These are phyloP conservation scores for Trichoplusia ni DNA, from an alignment of 1,140 invertebrate genomes.

Conservation along the genomic window DNA sequence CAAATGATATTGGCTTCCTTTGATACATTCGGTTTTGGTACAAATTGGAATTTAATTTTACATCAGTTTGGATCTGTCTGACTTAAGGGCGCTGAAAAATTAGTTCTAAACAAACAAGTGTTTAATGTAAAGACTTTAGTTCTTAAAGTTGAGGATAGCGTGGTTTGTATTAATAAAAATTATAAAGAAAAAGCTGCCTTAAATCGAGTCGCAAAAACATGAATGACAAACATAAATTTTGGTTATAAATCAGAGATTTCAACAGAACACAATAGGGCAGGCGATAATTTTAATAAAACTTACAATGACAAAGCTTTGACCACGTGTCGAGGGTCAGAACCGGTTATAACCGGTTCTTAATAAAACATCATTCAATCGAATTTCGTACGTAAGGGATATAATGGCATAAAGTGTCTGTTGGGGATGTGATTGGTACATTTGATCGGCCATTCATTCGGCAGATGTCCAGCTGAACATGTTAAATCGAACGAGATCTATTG, in stretches of 20 bases:
- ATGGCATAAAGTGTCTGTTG: constrained; percentile 11
- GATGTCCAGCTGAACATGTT: constrained; percentile 63
- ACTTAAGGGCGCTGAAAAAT: not conserved
- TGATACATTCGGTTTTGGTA: constrained; percentile 50
- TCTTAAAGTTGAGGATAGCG: no score
- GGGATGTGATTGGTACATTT: constrained; percentile 6
- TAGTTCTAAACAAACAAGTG: not conserved
- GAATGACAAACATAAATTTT: constrained; percentile 5
- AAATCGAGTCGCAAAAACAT: not conserved
- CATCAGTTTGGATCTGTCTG: constrained; percentile 5
- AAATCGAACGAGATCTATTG: constrained; percentile 68
- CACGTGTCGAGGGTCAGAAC: constrained; percentile 70
- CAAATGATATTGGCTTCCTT: constrained; percentile 56
- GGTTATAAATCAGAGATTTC: constrained; percentile 56
- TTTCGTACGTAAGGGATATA: constrained; percentile 45
- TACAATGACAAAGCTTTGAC: constrained; percentile 68
- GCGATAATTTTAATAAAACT: constrained; percentile 70
- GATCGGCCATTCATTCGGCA: constrained; percentile 20
- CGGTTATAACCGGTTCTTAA: constrained; percentile 70
- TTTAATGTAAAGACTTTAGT: not conserved
- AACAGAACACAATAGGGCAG: constrained; percentile 47
- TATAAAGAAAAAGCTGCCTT: not conserved
- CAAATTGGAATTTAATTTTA: constrained; percentile 33
- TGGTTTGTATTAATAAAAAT: not conserved
- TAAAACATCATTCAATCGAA: constrained; percentile 74